phyloP scores from a whole-genome alignment of 2,888 invertebrate species.

The Oconnorella tubifera region DNA sequence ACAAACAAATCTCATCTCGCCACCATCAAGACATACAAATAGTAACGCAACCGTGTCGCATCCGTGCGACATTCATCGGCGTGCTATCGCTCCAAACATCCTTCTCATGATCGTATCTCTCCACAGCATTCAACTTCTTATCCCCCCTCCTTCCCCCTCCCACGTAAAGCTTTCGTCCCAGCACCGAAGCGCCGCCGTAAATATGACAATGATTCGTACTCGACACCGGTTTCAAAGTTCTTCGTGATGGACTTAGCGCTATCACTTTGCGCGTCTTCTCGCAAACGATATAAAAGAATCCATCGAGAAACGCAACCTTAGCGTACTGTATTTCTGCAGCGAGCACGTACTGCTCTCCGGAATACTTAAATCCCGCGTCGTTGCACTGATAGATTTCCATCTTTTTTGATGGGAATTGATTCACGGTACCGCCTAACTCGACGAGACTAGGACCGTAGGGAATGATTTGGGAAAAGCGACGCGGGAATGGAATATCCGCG shows the following conservation, averaged over 20 bases:
- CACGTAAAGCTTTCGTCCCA: slow-evolving; percentile 48
- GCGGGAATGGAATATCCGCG: slow-evolving; percentile 45
- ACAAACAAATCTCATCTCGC: no score
- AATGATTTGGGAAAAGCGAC: slow-evolving; percentile 48
- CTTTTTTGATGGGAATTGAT: slow-evolving; percentile 41
- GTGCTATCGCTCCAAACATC: slow-evolving; percentile 40
- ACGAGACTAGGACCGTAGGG: slow-evolving; percentile 47
- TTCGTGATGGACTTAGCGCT: slow-evolving; percentile 48
- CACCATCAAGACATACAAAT: neutral
- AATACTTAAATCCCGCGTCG: slow-evolving; percentile 39
- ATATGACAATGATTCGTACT: slow-evolving; percentile 44
- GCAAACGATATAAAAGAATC: slow-evolving; percentile 54
- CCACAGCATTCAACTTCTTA: slow-evolving; percentile 44
- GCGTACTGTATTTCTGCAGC: slow-evolving; percentile 49
- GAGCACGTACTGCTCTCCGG: slow-evolving; percentile 50
- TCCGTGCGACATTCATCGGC: neutral
- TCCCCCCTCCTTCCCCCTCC: slow-evolving; percentile 47
- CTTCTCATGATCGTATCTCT: slow-evolving; percentile 49
- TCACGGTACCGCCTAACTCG: slow-evolving; percentile 50
- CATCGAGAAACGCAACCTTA: slow-evolving; percentile 48
- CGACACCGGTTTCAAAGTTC: slow-evolving; percentile 48
- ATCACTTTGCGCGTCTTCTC: slow-evolving; percentile 50
- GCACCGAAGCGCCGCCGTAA: slow-evolving; percentile 46
- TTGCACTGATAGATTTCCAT: slow-evolving; percentile 51
- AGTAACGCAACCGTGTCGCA: neutral